Conservation (phyloP, 2,113 vertebrate species). For the Solenodon paradoxus region DNA sequence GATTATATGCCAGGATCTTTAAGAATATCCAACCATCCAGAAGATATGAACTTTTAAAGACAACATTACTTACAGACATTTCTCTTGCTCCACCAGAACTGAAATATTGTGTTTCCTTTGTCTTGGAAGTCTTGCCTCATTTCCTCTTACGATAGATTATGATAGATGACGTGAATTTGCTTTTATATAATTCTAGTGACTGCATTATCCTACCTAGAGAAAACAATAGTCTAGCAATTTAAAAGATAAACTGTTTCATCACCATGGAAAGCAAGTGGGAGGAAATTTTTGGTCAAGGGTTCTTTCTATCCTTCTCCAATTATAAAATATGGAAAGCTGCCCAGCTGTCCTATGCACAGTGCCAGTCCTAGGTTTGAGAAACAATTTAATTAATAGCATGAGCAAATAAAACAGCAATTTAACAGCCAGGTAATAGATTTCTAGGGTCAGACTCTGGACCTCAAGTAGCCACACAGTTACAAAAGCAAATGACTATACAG, state of each 20-base stretch:
- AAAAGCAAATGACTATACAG: conserved; percentile 48
- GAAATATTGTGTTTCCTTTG: background rate
- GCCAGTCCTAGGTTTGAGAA: background rate
- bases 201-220: background rate
- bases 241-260: conserved; percentile 1
- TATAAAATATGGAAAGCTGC: background rate
- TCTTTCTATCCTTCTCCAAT: background rate
- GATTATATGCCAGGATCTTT: background rate
- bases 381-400: conserved; percentile 52
- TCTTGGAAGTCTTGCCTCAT: background rate
- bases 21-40: background rate
- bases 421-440: conserved; percentile 40
- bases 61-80: background rate
- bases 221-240: background rate
- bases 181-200: conserved; percentile 41
- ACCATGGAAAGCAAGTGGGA: background rate
- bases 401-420: conserved; percentile 22
- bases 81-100: background rate
- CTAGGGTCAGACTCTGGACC: background rate
- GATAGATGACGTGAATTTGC: background rate
- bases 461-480: conserved; percentile 26
- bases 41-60: background rate
- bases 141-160: background rate
- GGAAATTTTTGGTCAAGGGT: background rate
- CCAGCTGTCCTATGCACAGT: background rate